These are phyloP conservation scores for Lepetodrilus schrolli DNA, from an alignment of 2,888 invertebrate species.

Conservation along the genomic window DNA sequence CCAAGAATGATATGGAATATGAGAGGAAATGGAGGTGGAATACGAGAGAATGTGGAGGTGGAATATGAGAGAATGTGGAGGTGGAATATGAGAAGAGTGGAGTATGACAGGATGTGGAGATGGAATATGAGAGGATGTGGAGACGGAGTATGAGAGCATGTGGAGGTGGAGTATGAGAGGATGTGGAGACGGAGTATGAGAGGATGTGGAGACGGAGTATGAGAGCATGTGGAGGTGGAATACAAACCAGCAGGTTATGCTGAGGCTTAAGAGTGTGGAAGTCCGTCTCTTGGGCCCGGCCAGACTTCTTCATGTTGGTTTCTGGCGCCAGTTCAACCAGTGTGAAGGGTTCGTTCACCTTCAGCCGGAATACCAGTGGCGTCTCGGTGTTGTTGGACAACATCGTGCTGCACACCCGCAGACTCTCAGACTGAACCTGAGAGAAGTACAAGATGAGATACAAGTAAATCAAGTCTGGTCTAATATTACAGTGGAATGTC, in stretches of 20 bases:
- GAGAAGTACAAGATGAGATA: too few relatives aligned
- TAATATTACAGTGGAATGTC: too few relatives aligned
- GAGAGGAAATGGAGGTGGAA: too few relatives aligned
- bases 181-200: neutral
- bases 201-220: too few relatives aligned
- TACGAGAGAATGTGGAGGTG: too few relatives aligned
- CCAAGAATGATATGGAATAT: too few relatives aligned
- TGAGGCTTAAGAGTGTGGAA: conserved; percentile 63
- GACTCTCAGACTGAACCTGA: conserved; percentile 58
- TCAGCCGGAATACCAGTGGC: conserved; percentile 65
- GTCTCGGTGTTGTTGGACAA: conserved; percentile 70
- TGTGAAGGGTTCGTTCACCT: conserved; percentile 62
- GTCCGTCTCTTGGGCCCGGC: conserved; percentile 54
- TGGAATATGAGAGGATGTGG: too few relatives aligned
- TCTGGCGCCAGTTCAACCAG: conserved; percentile 62
- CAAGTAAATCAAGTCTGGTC: too few relatives aligned
- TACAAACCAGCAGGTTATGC: conserved; percentile 65
- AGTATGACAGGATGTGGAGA: too few relatives aligned
- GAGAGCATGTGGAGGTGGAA: too few relatives aligned
- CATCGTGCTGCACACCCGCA: conserved; percentile 57
- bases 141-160: neutral
- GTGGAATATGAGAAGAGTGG: too few relatives aligned
- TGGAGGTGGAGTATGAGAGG: neutral
- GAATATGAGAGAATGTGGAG: too few relatives aligned
- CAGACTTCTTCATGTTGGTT: conserved; percentile 44